Evolutionary conservation across 2,113 vertebrate genomes (phyloP).

Genomic region (Phasianus colchicus): DNA sequence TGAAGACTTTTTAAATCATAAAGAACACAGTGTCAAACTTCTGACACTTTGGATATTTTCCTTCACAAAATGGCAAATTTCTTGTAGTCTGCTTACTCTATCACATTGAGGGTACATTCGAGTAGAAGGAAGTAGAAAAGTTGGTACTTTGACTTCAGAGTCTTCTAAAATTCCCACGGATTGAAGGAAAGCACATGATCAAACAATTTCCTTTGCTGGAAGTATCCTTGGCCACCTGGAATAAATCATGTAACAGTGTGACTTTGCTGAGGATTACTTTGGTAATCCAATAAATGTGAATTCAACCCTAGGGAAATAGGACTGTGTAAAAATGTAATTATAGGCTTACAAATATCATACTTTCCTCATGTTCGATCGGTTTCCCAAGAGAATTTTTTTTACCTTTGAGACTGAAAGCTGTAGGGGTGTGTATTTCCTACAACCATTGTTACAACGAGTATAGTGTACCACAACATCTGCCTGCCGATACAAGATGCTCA

Average conservation of each 20-base stretch:
- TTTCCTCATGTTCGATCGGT: constrained; percentile 18
- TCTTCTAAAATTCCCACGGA: background rate
- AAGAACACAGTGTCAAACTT: background rate
- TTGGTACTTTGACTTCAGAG: background rate
- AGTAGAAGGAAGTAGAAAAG: background rate
- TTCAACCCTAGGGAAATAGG: constrained; percentile 29
- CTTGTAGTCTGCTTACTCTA: background rate
- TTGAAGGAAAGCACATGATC: background rate
- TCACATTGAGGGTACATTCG: background rate
- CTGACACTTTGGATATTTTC: background rate
- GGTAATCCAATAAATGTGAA: constrained; percentile 22
- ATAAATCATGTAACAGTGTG: background rate
- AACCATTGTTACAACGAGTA: background rate
- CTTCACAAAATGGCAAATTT: background rate
- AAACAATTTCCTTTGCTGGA: background rate
- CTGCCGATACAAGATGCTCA: background rate
- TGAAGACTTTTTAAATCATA: constrained; percentile 9
- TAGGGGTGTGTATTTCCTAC: background rate
- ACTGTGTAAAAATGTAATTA: constrained; percentile 48
- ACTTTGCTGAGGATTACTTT: background rate
- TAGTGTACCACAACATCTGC: background rate
- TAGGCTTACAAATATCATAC: constrained; percentile 36
- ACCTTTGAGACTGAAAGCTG: background rate
- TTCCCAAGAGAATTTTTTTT: constrained; percentile 25
- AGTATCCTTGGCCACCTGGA: constrained; percentile 2